A percentile compares a stretch with the other conserved stretches of the same genome.
Conservation (phyloP, 2,797 vertebrate species). For the Typhlichthys subterraneus region DNA sequence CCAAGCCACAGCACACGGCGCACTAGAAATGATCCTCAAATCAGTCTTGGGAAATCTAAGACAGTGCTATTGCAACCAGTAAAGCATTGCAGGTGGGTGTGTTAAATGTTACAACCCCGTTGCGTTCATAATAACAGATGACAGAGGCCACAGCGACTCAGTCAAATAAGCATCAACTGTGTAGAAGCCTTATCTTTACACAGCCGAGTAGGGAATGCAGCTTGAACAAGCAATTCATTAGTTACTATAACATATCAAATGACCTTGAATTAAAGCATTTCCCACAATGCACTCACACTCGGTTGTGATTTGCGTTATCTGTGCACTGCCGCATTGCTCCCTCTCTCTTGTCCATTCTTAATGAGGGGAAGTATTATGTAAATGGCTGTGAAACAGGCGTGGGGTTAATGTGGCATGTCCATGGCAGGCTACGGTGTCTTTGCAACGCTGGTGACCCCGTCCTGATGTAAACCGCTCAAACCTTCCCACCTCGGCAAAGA, state of each 20-base stretch:
- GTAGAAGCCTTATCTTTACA: no score
- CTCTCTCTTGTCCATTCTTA: constrained; percentile 26
- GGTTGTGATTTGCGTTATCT: neutral
- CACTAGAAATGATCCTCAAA: neutral
- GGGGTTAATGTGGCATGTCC: constrained; percentile 28
- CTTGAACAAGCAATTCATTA: no score
- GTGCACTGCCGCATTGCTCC: constrained; percentile 9
- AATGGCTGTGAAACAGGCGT: constrained; percentile 35
- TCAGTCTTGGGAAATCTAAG: neutral
- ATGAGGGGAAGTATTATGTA: constrained; percentile 37
- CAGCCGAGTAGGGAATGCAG: no score
- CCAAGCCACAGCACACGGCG: neutral
- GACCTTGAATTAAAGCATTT: no score
- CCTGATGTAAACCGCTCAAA: constrained; percentile 31
- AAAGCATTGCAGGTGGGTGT: neutral
- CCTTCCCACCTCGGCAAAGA: neutral
- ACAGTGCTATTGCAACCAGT: no score
- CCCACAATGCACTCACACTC: no score
- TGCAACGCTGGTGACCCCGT: constrained; percentile 5
- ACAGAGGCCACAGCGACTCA: no score
- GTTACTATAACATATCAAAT: no score
- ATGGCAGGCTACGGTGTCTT: constrained; percentile 39
- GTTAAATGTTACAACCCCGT: neutral
- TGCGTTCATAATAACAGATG: neutral
- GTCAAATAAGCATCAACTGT: no score